These are phyloP conservation scores for Catamblyrhynchus diadema DNA, from an alignment of 2,797 vertebrate species.

Conservation along the genomic window DNA sequence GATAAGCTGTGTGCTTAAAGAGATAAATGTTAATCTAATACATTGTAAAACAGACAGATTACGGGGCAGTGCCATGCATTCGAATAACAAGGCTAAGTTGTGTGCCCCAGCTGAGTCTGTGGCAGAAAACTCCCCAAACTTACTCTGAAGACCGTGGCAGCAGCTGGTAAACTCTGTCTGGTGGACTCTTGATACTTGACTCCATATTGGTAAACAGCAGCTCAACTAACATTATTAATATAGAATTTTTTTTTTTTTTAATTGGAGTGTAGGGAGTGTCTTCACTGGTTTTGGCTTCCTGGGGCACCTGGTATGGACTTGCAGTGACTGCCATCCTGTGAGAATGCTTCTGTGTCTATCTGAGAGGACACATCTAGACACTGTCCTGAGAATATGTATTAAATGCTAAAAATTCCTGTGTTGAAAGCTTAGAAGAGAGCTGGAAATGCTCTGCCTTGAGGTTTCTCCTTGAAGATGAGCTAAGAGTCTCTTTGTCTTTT, in stretches of 20 bases:
- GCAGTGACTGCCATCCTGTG: neutral
- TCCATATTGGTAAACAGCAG: neutral
- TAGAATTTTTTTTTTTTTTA: neutral
- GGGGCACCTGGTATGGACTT: neutral
- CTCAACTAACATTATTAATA: neutral
- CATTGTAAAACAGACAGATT: conserved; percentile 64
- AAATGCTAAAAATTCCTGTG: neutral
- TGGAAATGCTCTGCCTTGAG: neutral
- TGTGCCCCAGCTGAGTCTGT: neutral
- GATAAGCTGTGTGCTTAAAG: conserved; percentile 69
- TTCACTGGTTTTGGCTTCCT: neutral
- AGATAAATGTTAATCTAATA: conserved; percentile 71
- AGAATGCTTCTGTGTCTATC: neutral
- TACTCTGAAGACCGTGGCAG: neutral
- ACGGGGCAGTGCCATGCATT: conserved; percentile 9
- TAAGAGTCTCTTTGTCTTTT: neutral
- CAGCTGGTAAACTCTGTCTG: neutral
- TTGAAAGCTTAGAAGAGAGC: neutral
- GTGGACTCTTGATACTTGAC: neutral
- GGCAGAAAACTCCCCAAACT: conserved; percentile 4
- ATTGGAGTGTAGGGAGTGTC: neutral
- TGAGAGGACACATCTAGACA: neutral
- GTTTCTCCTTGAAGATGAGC: neutral
- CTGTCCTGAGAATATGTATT: neutral
- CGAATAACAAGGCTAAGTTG: conserved; percentile 34